phyloP scores from a whole-genome alignment of 2,888 invertebrate species.

The Pilophorus perplexus region DNA sequence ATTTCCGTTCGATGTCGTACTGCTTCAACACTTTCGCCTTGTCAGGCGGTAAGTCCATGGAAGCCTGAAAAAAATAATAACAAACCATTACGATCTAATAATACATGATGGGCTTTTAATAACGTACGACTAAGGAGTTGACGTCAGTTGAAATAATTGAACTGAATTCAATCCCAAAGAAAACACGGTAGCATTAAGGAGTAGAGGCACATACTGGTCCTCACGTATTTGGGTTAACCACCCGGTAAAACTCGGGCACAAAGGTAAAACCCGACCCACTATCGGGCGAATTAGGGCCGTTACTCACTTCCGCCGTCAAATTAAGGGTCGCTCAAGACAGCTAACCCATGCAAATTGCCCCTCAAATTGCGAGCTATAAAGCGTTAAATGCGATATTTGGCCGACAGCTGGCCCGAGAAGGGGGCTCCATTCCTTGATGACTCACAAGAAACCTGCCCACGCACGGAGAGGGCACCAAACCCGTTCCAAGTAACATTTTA shows the following conservation, averaged over 20 bases:
- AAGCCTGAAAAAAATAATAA: conserved; percentile 66
- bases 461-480: conserved; percentile 27
- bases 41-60: conserved; percentile 98
- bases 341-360: conserved; percentile 8
- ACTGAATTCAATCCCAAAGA: no score
- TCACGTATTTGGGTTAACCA: no score
- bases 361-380: conserved; percentile 11
- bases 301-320: background rate
- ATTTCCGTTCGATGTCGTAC: conserved; percentile 97
- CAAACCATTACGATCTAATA: no score
- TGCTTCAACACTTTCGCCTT: conserved; percentile 93
- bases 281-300: no score
- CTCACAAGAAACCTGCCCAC: conserved; percentile 39
- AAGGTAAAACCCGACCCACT: no score
- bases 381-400: conserved; percentile 14
- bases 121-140: no score
- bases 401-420: conserved; percentile 17
- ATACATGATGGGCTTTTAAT: no score
- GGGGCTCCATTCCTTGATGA: conserved; percentile 24
- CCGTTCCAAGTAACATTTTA: conserved; percentile 19
- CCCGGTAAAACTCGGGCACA: no score
- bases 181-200: no score
- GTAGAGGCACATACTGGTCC: no score
- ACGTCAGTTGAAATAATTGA: no score
- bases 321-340: background rate